Evolutionary conservation across 2,888 invertebrate genomes (phyloP).

Genomic region (Sialis fuliginosa): DNA sequence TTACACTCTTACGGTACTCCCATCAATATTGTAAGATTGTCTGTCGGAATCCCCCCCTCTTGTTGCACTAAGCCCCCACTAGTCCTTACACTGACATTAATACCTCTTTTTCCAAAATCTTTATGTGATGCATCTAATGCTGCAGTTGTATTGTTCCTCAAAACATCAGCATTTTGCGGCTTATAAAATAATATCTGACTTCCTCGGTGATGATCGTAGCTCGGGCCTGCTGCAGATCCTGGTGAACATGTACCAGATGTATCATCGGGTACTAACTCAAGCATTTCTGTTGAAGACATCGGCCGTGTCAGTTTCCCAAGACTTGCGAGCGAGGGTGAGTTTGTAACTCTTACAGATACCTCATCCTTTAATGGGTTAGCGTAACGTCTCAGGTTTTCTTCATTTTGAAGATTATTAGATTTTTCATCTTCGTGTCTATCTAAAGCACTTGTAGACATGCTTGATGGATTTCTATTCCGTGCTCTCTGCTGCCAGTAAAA

Average conservation of each 20-base stretch:
- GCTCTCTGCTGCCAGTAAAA: slow-evolving; percentile 37
- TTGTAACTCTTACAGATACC: slow-evolving; percentile 18
- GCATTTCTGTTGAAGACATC: slow-evolving; percentile 35
- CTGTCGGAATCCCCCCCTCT: not conserved
- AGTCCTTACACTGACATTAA: slow-evolving; percentile 33
- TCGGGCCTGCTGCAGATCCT: slow-evolving; percentile 19
- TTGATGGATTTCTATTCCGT: slow-evolving; percentile 30
- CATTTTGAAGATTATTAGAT: slow-evolving; percentile 80
- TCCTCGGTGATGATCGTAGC: slow-evolving; percentile 29
- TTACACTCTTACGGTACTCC: slow-evolving; percentile 4
- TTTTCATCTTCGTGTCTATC: slow-evolving; percentile 67
- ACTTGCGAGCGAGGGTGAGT: slow-evolving; percentile 14
- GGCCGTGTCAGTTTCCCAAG: slow-evolving; percentile 26
- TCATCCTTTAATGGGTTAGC: slow-evolving; percentile 60
- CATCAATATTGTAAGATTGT: slow-evolving; percentile 6
- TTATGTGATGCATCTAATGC: slow-evolving; percentile 39
- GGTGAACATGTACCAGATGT: slow-evolving; percentile 27
- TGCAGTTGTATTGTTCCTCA: slow-evolving; percentile 59
- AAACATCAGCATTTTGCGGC: slow-evolving; percentile 68
- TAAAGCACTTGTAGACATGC: slow-evolving; percentile 35
- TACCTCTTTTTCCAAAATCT: slow-evolving; percentile 61
- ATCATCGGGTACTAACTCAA: slow-evolving; percentile 38
- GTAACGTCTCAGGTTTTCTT: slow-evolving; percentile 72
- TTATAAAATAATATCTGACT: slow-evolving; percentile 58
- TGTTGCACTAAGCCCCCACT: slow-evolving; percentile 1